A percentile compares a stretch with the other conserved stretches of the same genome.
Evolutionary conservation across 2,113 vertebrate genomes (phyloP).

Genomic region (Rhinoderma darwinii): DNA sequence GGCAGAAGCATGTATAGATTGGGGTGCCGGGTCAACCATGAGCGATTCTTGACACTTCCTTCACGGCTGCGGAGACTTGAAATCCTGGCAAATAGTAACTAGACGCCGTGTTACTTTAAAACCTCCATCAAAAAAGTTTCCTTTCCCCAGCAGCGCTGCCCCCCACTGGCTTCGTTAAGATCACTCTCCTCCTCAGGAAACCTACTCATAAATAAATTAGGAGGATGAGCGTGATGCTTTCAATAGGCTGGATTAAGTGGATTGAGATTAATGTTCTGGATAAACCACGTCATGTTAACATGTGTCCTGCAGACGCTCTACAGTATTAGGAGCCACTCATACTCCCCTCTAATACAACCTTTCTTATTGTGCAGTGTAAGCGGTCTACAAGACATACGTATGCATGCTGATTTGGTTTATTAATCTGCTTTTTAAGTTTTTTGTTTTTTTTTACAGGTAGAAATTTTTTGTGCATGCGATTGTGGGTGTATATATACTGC

Average conservation of each 20-base stretch:
- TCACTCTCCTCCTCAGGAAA: background rate
- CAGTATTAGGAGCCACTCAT: background rate
- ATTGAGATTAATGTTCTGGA: conserved; percentile 56
- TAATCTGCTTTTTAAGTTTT: background rate
- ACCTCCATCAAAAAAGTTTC: no score
- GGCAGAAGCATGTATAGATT: no score
- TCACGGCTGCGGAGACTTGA: no score
- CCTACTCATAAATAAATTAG: conserved; percentile 41
- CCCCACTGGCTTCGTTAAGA: background rate
- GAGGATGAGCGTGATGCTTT: conserved; percentile 35
- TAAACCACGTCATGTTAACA: conserved; percentile 49
- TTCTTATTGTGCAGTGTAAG: background rate
- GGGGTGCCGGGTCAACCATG: no score
- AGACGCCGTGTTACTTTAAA: background rate
- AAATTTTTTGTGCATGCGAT: background rate
- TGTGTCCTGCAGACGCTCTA: background rate
- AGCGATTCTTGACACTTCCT: no score
- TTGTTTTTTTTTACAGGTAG: no score
- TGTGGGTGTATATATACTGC: no score
- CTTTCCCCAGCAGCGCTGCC: background rate
- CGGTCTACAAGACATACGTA: background rate
- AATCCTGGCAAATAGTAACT: no score
- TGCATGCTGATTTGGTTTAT: background rate
- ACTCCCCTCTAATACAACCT: background rate
- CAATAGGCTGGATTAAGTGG: conserved; percentile 49